These are phyloP conservation scores for Arctocebus calabarensis DNA, from an alignment of 2,797 vertebrate genomes.

Conservation along the genomic window DNA sequence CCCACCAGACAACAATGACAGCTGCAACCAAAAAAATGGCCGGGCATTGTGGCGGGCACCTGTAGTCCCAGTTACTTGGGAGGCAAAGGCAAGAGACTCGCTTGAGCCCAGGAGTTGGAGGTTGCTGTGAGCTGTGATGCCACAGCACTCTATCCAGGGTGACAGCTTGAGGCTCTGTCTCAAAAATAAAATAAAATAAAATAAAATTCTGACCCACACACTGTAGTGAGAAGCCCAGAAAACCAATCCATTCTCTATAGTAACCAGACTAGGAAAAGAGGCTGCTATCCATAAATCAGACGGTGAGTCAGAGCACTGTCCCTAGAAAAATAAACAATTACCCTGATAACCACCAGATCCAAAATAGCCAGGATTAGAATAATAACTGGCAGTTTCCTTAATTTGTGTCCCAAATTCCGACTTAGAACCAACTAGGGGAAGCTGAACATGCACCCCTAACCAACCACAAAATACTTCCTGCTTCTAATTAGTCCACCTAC, in stretches of 20 bases:
- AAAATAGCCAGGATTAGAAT: background rate
- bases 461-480: background rate
- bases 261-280: background rate
- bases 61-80: too few species aligned
- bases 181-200: too few species aligned
- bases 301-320: background rate
- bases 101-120: too few species aligned
- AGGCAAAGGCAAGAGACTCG: too few species aligned
- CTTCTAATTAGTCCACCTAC: background rate
- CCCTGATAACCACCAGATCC: background rate
- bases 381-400: background rate
- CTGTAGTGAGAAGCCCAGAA: background rate
- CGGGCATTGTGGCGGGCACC: too few species aligned
- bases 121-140: too few species aligned
- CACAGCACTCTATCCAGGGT: too few species aligned
- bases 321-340: background rate
- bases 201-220: background rate
- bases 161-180: too few species aligned
- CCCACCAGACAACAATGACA: too few species aligned
- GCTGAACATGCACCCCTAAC: background rate
- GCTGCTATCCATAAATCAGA: background rate
- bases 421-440: background rate
- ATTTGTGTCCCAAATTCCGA: background rate
- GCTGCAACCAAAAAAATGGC: too few species aligned
- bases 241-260: background rate